Conservation (phyloP, 2,113 vertebrate species). For the Anarhynchus alexandrinus region DNA sequence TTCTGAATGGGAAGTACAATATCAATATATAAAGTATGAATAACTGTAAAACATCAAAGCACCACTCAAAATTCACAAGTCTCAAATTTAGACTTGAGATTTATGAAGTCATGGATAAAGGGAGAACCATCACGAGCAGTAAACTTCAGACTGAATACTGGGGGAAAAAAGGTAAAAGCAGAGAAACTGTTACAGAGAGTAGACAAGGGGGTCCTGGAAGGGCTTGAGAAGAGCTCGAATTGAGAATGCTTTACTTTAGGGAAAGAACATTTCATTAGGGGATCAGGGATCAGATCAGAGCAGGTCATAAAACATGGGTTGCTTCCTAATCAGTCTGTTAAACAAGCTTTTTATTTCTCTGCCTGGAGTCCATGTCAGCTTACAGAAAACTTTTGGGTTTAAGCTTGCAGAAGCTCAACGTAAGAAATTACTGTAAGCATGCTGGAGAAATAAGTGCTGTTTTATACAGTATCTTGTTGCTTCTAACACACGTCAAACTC, state of each 20-base stretch:
- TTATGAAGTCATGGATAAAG: neutral
- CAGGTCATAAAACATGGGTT: neutral
- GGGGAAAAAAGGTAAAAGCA: neutral
- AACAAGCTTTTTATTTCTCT: neutral
- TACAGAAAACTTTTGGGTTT: neutral
- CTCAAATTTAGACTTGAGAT: neutral
- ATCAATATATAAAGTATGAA: neutral
- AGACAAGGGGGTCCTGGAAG: neutral
- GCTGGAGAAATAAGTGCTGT: neutral
- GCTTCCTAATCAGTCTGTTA: neutral
- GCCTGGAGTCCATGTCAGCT: neutral
- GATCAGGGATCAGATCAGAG: neutral
- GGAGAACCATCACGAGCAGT: neutral
- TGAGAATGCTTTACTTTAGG: neutral
- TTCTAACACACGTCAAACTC: neutral
- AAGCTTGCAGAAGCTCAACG: neutral
- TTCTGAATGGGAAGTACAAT: constrained; percentile 17
- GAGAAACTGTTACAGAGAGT: neutral
- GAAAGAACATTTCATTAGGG: neutral
- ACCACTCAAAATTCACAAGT: neutral
- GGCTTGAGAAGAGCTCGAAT: neutral
- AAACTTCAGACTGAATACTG: neutral
- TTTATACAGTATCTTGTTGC: neutral
- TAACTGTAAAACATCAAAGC: constrained; percentile 29
- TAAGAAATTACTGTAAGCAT: neutral